Evolutionary conservation across 64 coral and sea anemone species (phyloP).

Genomic region (Montipora foliosa): DNA sequence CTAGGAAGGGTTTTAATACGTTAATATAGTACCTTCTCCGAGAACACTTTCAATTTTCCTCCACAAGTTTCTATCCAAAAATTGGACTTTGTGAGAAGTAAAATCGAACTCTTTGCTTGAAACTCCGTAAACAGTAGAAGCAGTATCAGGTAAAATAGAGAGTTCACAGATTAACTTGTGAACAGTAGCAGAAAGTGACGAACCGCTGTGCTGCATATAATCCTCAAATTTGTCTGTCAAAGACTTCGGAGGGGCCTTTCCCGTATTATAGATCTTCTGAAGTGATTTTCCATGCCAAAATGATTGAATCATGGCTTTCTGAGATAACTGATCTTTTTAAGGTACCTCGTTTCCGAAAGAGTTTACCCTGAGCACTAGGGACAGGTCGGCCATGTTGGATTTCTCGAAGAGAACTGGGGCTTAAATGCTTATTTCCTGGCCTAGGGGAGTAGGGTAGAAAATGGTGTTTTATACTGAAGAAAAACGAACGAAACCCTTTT

Average conservation of each 20-base stretch:
- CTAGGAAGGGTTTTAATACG: too few relatives aligned
- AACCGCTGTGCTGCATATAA: not conserved
- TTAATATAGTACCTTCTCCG: constrained; percentile 29
- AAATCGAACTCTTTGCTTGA: constrained; percentile 12
- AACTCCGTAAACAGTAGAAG: not conserved
- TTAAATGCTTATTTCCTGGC: not conserved
- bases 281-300: constrained; percentile 64
- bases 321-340: not conserved
- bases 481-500: not conserved
- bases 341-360: not conserved
- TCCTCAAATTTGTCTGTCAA: constrained; percentile 4
- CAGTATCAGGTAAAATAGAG: not conserved
- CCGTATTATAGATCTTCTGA: not conserved
- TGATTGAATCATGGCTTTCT: constrained; percentile 32
- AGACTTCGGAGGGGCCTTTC: not conserved
- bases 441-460: not conserved
- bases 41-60: constrained; percentile 16
- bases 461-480: not conserved
- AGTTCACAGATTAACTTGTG: constrained; percentile 43
- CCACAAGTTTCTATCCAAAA: constrained; percentile 46
- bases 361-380: not conserved
- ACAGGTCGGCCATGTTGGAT: not conserved
- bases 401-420: not conserved
- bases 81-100: not conserved
- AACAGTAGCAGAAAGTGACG: constrained; percentile 39